Evolutionary conservation across 2,888 invertebrate genomes (phyloP).

Genomic region (Pediacus dermestoides): DNA sequence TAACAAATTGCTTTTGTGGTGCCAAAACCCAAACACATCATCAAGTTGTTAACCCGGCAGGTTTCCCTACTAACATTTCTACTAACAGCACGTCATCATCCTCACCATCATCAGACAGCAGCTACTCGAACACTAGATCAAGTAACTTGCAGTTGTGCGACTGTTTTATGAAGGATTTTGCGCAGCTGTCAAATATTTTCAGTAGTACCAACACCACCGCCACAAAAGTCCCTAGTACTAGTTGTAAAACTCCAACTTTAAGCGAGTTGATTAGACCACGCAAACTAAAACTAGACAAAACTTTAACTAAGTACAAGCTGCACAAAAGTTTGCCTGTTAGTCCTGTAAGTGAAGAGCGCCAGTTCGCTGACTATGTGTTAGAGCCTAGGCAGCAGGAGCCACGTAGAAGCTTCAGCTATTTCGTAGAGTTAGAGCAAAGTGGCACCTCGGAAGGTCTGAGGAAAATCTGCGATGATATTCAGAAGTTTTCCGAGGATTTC

Average conservation of each 20-base stretch:
- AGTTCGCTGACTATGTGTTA: conserved; percentile 45
- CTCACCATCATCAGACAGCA: conserved; percentile 13
- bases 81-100: conserved; percentile 33
- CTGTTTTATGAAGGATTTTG: conserved; percentile 47
- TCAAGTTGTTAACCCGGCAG: conserved; percentile 31
- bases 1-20: conserved; percentile 32
- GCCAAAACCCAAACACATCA: conserved; percentile 27
- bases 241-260: conserved; percentile 37
- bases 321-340: conserved; percentile 78
- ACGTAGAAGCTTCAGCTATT: conserved; percentile 63
- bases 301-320: conserved; percentile 45
- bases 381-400: conserved; percentile 22
- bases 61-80: conserved; percentile 30
- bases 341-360: conserved; percentile 71
- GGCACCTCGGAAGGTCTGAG: conserved; percentile 44
- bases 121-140: background rate
- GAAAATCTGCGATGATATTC: conserved; percentile 47
- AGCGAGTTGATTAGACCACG: conserved; percentile 41
- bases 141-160: conserved; percentile 45
- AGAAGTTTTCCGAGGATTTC: conserved; percentile 46
- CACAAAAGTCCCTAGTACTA: too few species aligned
- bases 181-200: conserved; percentile 36
- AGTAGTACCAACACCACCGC: conserved; percentile 34
- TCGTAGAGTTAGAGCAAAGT: conserved; percentile 57
- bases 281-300: conserved; percentile 45